These are phyloP conservation scores for Dasyornis broadbenti DNA, from an alignment of 2,113 vertebrate species.

Conservation along the genomic window DNA sequence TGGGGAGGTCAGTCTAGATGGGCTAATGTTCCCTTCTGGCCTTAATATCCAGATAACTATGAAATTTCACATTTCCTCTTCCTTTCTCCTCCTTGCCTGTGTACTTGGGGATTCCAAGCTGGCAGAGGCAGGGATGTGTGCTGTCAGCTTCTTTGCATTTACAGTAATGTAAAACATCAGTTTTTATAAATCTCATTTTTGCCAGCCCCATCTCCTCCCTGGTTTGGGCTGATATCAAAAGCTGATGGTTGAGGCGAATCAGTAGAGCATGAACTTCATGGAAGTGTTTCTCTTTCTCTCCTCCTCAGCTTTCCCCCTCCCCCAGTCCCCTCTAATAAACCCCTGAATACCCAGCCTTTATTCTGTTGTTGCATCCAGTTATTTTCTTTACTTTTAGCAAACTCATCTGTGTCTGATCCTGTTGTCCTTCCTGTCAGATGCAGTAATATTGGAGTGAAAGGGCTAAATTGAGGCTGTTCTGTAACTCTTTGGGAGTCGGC, in stretches of 20 bases:
- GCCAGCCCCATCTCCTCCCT: neutral
- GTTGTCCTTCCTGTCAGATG: constrained; percentile 8
- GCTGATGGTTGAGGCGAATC: constrained; percentile 1
- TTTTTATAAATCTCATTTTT: constrained; percentile 56
- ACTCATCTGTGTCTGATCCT: neutral
- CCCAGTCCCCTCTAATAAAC: constrained; percentile 27
- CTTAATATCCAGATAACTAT: neutral
- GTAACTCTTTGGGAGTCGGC: neutral
- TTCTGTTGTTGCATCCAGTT: constrained; percentile 14
- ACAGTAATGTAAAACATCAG: constrained; percentile 61
- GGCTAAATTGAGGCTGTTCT: neutral
- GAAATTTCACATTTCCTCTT: constrained; percentile 53
- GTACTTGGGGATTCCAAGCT: constrained; percentile 60
- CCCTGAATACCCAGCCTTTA: neutral
- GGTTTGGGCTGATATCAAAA: constrained; percentile 14
- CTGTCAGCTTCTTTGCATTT: constrained; percentile 63
- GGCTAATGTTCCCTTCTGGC: constrained; percentile 32
- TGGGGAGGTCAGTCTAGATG: constrained; percentile 28
- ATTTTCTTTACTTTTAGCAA: constrained; percentile 38
- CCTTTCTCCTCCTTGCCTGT: constrained; percentile 32
- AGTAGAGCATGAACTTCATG: constrained; percentile 62
- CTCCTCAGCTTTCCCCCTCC: constrained; percentile 33
- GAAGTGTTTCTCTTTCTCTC: constrained; percentile 49
- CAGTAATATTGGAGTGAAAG: neutral
- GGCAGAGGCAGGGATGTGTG: constrained; percentile 38